A percentile compares a stretch with the other conserved stretches of the same genome.
These are phyloP conservation scores for Channa argus DNA, from an alignment of 2,113 vertebrate genomes.

Conservation along the genomic window DNA sequence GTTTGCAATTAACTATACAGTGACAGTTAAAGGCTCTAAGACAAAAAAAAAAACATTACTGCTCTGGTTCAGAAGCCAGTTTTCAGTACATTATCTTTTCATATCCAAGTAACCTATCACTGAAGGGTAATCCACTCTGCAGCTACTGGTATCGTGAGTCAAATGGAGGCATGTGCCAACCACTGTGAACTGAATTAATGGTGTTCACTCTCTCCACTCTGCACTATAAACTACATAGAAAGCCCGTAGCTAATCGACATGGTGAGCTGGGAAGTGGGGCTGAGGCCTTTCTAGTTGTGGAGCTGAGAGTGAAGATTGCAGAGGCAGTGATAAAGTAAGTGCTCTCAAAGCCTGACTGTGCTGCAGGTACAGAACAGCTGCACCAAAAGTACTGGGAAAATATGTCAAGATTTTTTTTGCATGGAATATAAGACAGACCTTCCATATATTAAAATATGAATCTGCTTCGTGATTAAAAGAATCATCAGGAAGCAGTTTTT, in stretches of 20 bases:
- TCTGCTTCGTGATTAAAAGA: no score
- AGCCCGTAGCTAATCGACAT: constrained; percentile 43
- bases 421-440: no score
- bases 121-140: constrained; percentile 69
- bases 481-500: no score
- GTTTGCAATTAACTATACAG: constrained; percentile 47
- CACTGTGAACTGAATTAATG: constrained; percentile 25
- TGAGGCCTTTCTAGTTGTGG: constrained; percentile 50
- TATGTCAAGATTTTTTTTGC: no score
- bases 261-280: constrained; percentile 70
- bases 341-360: background rate
- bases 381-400: background rate
- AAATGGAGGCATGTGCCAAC: constrained; percentile 45
- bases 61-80: constrained; percentile 42
- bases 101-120: constrained; percentile 57
- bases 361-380: constrained; percentile 14
- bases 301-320: constrained; percentile 50
- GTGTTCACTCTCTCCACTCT: constrained; percentile 22
- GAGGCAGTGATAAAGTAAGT: constrained; percentile 47
- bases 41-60: constrained; percentile 20
- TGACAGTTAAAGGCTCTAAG: constrained; percentile 56
- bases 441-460: no score
- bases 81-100: constrained; percentile 47
- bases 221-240: constrained; percentile 41
- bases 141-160: constrained; percentile 28